These are phyloP conservation scores for Phalanger gymnotis DNA, from an alignment of 2,797 vertebrate genomes.

Conservation along the genomic window DNA sequence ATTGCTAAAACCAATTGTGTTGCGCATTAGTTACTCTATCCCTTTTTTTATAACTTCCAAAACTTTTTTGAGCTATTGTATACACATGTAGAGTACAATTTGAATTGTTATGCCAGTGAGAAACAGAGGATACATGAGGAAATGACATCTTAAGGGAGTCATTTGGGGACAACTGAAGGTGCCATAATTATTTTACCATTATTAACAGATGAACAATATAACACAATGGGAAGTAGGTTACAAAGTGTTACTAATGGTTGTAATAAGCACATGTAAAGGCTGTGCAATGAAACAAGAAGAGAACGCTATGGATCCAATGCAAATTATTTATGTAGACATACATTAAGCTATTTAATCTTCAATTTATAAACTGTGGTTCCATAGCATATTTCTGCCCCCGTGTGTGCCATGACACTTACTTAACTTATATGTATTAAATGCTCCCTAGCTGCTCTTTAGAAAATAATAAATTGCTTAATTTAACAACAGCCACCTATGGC, in stretches of 20 bases:
- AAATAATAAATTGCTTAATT: slow-evolving; percentile 82
- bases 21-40: neutral
- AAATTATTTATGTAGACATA: slow-evolving; percentile 59
- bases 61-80: neutral
- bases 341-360: slow-evolving; percentile 60
- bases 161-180: neutral
- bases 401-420: slow-evolving; percentile 77
- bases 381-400: slow-evolving; percentile 61
- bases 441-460: slow-evolving; percentile 75
- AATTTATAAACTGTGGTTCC: slow-evolving; percentile 72
- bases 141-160: neutral
- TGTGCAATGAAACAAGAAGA: slow-evolving; percentile 62
- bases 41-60: neutral
- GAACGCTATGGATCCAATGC: slow-evolving; percentile 48
- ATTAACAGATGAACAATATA: neutral
- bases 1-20: neutral
- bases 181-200: neutral
- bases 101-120: neutral
- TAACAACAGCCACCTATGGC: slow-evolving; percentile 75
- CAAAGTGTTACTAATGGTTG: slow-evolving; percentile 64
- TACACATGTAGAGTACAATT: neutral
- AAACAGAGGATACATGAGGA: slow-evolving; percentile 1
- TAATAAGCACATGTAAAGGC: slow-evolving; percentile 19
- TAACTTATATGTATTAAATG: slow-evolving; percentile 73
- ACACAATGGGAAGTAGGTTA: slow-evolving; percentile 21